Evolutionary conservation across 2,113 vertebrate species (phyloP).

Genomic region (Pituophis catenifer): DNA sequence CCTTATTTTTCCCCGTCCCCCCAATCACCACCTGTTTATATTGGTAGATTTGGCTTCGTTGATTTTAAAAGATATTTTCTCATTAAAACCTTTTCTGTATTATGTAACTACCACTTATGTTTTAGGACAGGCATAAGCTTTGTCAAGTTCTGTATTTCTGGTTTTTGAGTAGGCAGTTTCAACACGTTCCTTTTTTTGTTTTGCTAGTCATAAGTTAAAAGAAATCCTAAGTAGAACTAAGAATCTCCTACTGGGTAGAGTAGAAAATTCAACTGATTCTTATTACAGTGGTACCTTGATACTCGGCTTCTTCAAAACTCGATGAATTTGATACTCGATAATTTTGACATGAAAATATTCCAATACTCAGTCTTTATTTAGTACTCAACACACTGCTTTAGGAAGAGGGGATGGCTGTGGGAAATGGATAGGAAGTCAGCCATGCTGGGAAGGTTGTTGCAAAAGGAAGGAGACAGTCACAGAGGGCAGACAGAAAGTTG

Average conservation of each 20-base stretch:
- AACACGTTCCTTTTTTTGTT: neutral
- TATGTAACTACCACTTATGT: neutral
- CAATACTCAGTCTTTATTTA: neutral
- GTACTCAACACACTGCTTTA: neutral
- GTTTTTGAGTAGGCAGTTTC: neutral
- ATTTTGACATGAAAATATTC: neutral
- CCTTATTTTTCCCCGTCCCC: neutral
- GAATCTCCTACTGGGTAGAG: neutral
- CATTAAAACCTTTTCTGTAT: neutral
- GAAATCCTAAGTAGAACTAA: neutral
- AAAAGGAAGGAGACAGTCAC: too few relatives aligned
- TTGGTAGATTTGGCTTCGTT: neutral
- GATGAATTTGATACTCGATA: neutral
- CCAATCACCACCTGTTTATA: neutral
- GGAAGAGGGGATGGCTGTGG: neutral
- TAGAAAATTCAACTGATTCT: neutral
- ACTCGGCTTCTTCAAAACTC: neutral
- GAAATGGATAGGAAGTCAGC: neutral
- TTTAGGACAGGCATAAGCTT: neutral
- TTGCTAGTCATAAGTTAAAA: neutral
- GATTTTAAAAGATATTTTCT: neutral
- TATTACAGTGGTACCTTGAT: neutral
- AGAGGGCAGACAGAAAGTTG: too few relatives aligned
- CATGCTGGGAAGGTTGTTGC: neutral
- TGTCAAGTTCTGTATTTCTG: neutral